Base-by-base conservation (phyloP, 2,888 invertebrate species). In the Dyspetes luteomarginatus region DNA sequence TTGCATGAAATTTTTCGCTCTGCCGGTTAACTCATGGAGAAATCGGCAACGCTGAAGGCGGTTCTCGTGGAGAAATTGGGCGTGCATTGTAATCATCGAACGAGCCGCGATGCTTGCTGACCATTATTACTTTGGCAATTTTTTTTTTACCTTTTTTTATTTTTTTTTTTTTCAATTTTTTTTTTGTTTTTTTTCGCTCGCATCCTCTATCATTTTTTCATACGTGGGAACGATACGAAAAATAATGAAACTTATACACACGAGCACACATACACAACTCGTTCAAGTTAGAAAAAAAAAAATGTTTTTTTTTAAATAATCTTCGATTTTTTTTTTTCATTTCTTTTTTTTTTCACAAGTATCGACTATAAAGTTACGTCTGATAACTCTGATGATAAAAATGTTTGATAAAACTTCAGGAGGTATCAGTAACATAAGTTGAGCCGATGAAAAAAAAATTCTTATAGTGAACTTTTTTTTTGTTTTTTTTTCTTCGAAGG, bases 21-120 rank as follows among this genome's bases (percentile, higher is more conserved):
- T 26, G 55, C 52, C 71, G 56, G 45, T 69, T 69, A 55, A 22
- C 65, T 58, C 30, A 55, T 26, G 56, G 64, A 58, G 56, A 71
- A 77, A 71, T 77, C 77, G 77, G 64, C 48, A 19, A 36, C 28
- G 56, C 43, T 22, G 55, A 55, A 52, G 43, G 55, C 52, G 17
- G 60, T 52, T 62, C 50, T 50, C 41, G 26, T 15, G 36, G 17
- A n/a, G 50, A n/a, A 28, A 55, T 62, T 43, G 64, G 73, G 73
- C 73, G 73, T 73, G 73, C 73, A 73, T 73, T n/a, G 36, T 64
- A 24, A 52, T 28, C 22, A 19, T 67, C 15, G 17, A 48, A 17
- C 4, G 17, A 17, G 48, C n/a, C n/a, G 41, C 22, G 30, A 58
- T 30, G 26, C 26, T 52, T 2, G 17, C 30, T 0, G 19, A 4